These are phyloP conservation scores for Synanthedon tipuliformis DNA, from an alignment of 2,888 invertebrate species.

Conservation along the genomic window DNA sequence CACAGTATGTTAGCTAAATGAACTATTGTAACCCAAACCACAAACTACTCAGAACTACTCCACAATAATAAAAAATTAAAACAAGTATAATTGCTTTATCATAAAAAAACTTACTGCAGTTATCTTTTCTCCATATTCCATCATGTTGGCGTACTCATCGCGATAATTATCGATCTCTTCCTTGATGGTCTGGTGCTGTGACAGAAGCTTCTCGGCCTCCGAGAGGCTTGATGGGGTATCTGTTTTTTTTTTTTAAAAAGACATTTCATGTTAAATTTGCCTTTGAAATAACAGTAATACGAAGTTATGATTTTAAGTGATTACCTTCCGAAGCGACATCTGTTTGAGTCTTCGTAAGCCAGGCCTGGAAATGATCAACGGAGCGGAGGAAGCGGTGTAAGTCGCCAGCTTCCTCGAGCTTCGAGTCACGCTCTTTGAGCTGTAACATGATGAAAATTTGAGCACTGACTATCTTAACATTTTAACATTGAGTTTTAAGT, in stretches of 20 bases:
- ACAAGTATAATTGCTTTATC: background rate
- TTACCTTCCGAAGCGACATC: slow-evolving; percentile 92
- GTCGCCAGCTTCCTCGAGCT: slow-evolving; percentile 98
- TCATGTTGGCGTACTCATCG: slow-evolving; percentile 98
- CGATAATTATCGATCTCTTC: slow-evolving; percentile 99
- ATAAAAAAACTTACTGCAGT: slow-evolving; percentile 73
- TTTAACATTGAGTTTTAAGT: too few species aligned
- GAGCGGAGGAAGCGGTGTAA: slow-evolving; percentile 97
- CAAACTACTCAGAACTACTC: background rate
- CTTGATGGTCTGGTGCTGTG: slow-evolving; percentile 97
- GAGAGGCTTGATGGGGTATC: slow-evolving; percentile 93
- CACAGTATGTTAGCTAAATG: too few species aligned
- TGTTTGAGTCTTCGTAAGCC: slow-evolving; percentile 99
- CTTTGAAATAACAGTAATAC: background rate
- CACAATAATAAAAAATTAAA: background rate
- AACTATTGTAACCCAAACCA: too few species aligned
- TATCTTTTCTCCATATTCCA: slow-evolving; percentile 97
- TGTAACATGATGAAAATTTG: slow-evolving; percentile 24
- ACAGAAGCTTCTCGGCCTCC: slow-evolving; percentile 96
- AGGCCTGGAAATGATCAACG: slow-evolving; percentile 99
- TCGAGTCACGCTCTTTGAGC: slow-evolving; percentile 97
- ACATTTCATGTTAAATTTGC: background rate
- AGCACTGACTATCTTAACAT: too few species aligned
- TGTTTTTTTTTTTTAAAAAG: slow-evolving; percentile 8
- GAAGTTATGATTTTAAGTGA: background rate